Evolutionary conservation across 92 coral and sea anemone genomes (phyloP), one percentile per base, ranked within the genome.

Genomic region (Montipora capitata): DNA sequence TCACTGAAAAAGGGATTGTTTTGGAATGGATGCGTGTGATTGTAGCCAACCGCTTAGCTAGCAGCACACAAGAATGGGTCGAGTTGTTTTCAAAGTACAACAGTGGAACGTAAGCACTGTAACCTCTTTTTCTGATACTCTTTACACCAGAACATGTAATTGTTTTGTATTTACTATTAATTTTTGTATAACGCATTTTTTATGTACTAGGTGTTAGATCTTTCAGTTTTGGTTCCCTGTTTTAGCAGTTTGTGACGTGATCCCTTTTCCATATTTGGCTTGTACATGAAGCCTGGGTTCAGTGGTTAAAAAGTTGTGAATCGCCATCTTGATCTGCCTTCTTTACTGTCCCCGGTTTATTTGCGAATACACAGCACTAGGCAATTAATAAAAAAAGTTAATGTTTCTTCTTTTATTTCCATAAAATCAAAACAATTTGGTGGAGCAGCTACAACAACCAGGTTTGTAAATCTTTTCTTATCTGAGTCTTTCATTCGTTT

Each of bases 61-160:
- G 68, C 0, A 92, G 90, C 9, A 79, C 98, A 9, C 85, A 41
- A 7, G 96, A 97, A 56, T 97, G 99, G 99, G 85, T 90, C 11
- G 92, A 89, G 20, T 61, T 95, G 48, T 97, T 95, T 78, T 92
- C 97, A 44, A 81, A 54, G 77, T 93, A 72, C 81, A 97, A 97
- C 92, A 97, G 99, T 86, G 99, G 99, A 86, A 97, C 99, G 99
- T 97, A 89, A 94, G 98, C 92, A 16, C 3, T 20, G 17, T 11
- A 7, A n/a, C 15, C 10, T 81, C 58, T 16, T 51, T 48, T 76
- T 65, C 7, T 18, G 71, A 41, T 5, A 8, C 4, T 54, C 14
- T 54, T 54, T 18, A 18, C 20, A 18, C 20, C 20, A 18, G 20
- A 18, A 18, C 20, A 18, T 18, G 20, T 18, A 18, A 44, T 44